phyloP scores from a whole-genome alignment of 2,888 invertebrate species.

The Oligia strigilis region DNA sequence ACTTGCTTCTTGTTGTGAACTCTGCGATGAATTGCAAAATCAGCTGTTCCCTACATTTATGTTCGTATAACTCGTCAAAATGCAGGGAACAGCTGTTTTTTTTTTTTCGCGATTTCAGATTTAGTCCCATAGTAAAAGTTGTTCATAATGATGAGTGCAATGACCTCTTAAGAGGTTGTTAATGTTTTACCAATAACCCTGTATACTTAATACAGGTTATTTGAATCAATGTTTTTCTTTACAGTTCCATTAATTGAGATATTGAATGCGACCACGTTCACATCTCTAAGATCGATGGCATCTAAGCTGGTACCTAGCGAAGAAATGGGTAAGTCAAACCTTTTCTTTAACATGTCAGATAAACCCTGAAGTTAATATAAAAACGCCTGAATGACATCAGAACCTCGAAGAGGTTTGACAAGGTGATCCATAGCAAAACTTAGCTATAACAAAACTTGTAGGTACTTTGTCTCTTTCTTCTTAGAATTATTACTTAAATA shows the following conservation, averaged over 20 bases:
- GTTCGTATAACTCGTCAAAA: too few species aligned
- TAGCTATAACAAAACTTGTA: neutral
- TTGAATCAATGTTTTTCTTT: constrained; percentile 18
- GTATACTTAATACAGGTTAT: neutral
- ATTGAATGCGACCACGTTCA: constrained; percentile 86
- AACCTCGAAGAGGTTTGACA: neutral
- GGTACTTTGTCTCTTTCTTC: neutral
- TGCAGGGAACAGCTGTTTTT: too few species aligned
- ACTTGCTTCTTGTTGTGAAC: too few species aligned
- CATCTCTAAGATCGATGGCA: constrained; percentile 86
- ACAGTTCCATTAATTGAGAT: constrained; percentile 87
- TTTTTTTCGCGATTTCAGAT: too few species aligned
- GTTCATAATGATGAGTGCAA: too few species aligned
- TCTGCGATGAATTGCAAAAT: too few species aligned
- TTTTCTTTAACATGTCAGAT: neutral
- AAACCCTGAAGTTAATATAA: neutral
- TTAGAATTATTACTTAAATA: neutral
- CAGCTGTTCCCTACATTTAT: too few species aligned
- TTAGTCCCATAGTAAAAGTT: too few species aligned
- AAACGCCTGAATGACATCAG: neutral
- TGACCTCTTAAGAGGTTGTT: too few species aligned
- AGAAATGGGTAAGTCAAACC: constrained; percentile 81
- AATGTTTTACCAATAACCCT: too few species aligned
- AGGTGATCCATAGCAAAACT: constrained; percentile 3
- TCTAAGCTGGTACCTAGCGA: constrained; percentile 85